Conservation (phyloP, 2,797 vertebrate species). For the Sarcoramphus papa region DNA sequence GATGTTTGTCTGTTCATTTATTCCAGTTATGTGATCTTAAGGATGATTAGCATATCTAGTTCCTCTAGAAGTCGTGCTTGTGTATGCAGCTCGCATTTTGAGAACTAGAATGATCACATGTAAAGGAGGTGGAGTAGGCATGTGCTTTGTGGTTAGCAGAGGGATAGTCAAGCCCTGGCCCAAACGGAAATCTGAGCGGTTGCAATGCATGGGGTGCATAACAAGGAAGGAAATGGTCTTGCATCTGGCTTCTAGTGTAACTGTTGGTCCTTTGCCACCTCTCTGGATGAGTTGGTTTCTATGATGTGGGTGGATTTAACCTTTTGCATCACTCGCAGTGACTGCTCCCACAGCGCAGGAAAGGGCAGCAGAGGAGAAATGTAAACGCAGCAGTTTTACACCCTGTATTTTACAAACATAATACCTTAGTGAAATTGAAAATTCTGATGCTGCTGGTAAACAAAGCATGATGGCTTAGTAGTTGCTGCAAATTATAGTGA, state of each 20-base stretch:
- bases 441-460: background rate
- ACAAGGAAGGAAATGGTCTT: conserved; percentile 48
- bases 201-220: background rate
- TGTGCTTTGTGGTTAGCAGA: background rate
- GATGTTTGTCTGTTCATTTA: background rate
- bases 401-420: background rate
- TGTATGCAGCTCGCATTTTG: background rate
- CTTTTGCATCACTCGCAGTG: background rate
- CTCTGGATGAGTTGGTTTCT: background rate
- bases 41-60: background rate
- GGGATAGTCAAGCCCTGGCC: background rate
- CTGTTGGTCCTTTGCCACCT: conserved; percentile 10
- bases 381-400: background rate
- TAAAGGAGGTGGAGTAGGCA: background rate
- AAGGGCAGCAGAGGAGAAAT: background rate
- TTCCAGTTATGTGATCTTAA: background rate
- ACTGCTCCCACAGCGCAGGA: background rate
- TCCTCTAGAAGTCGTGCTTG: background rate
- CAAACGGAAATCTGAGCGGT: background rate
- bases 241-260: background rate
- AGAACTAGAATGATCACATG: background rate
- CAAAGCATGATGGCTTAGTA: background rate
- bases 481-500: background rate
- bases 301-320: background rate
- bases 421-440: background rate